phyloP scores from a whole-genome alignment of 2,888 invertebrate species.

The Leptopilina myrica region DNA sequence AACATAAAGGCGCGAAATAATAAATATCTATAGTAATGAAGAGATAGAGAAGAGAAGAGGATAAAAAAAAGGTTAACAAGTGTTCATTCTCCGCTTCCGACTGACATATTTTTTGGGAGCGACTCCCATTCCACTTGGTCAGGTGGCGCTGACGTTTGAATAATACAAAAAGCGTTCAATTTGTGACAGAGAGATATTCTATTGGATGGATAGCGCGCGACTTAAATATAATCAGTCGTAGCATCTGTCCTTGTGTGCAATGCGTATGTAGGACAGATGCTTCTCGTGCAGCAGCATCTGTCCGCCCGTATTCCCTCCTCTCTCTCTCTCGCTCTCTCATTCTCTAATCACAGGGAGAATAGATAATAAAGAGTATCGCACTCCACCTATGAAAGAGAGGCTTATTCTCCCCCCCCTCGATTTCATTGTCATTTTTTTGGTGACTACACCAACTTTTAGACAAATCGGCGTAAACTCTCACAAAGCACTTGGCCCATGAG shows the following conservation, averaged over 20 bases:
- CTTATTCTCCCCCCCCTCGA: slow-evolving; percentile 4
- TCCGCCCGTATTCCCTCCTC: slow-evolving; percentile 21
- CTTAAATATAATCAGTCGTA: slow-evolving; percentile 36
- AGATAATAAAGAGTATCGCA: slow-evolving; percentile 41
- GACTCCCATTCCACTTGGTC: slow-evolving; percentile 1
- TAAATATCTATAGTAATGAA: too few species aligned
- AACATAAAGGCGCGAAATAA: too few species aligned
- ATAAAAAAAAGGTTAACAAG: slow-evolving; percentile 30
- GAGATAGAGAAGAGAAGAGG: neutral
- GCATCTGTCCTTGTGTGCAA: slow-evolving; percentile 19
- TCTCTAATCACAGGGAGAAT: slow-evolving; percentile 40
- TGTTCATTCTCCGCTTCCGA: slow-evolving; percentile 11
- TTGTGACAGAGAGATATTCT: slow-evolving; percentile 28
- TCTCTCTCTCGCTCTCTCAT: neutral
- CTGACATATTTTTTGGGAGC: slow-evolving; percentile 23
- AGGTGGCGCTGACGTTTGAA: slow-evolving; percentile 37
- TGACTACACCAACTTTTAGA: slow-evolving; percentile 36
- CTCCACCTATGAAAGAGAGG: slow-evolving; percentile 40
- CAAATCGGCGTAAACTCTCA: slow-evolving; percentile 38
- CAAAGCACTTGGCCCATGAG: slow-evolving; percentile 39
- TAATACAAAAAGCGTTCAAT: slow-evolving; percentile 29
- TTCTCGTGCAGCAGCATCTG: slow-evolving; percentile 24
- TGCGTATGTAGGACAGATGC: slow-evolving; percentile 39
- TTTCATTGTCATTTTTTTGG: slow-evolving; percentile 37
- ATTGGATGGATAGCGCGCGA: slow-evolving; percentile 29